Evolutionary conservation across 2,797 vertebrate genomes (phyloP), one percentile per base, ranked within the genome.

Genomic region (Euphonia xanthogaster): DNA sequence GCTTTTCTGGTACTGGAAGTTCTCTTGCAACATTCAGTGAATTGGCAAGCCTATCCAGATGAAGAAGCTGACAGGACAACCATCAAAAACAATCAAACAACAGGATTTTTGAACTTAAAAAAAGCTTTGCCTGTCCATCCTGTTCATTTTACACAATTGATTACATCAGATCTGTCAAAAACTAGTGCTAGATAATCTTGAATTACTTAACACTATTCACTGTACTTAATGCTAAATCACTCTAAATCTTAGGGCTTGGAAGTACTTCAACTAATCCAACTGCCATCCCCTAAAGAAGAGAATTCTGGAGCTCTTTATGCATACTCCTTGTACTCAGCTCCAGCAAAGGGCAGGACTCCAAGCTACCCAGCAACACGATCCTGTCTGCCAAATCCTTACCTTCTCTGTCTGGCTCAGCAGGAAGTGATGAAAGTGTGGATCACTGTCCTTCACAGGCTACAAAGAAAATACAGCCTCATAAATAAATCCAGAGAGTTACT

Each of bases 341-440:
- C 71, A 88, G 62, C 40, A 80, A 78, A 77, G 22, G 55, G 65
- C 81, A 93, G 40, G 45, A 61, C 63, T 73, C n/a, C 88, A 93
- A 84, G 22, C 30, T 35, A 71, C 73, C 4, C 50, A 86, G 61
- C 39, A 74, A 47, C 73, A 82, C 12, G 33, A 94, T 33, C 19
- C 74, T 37, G 44, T 16, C 78, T 93, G 83, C n/a, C 62, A 91
- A 96, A 90, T 84, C 60, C 98, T 97, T 92, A 99, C 99, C 99
- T 99, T 99, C 97, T 99, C 99, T 71, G 99, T 99, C 98, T 99
- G 99, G 98, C 99, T 99, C 95, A 99, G 98, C 85, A 99, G 98
- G 97, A 99, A 99, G 98, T 99, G 99, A 97, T 99, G 99, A 71
- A 99, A 99, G 98, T 99, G 99, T 92, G 99, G 99, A 97, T 99